phyloP scores from a whole-genome alignment of 2,113 vertebrate species.

The Silurus glanis region DNA sequence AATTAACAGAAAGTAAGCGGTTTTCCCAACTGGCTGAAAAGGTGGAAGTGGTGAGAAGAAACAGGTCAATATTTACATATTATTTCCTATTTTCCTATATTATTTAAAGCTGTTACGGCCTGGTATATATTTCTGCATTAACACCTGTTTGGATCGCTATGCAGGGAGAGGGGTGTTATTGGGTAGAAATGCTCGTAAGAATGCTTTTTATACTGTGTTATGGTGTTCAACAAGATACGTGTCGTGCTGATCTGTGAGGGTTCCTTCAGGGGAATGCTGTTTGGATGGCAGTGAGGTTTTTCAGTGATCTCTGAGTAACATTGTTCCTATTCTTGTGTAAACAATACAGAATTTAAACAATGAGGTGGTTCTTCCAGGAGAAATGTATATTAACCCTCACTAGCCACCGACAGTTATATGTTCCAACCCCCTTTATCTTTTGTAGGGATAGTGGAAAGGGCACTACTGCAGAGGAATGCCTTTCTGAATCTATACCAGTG shows the following conservation, averaged over 20 bases:
- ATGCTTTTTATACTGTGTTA: background rate
- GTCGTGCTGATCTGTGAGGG: background rate
- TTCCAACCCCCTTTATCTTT: background rate
- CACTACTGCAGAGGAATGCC: conserved; percentile 61
- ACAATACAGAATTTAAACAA: background rate
- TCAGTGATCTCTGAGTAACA: background rate
- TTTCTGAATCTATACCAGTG: conserved; percentile 68
- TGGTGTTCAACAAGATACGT: background rate
- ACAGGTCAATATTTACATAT: conserved; percentile 56
- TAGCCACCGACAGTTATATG: background rate
- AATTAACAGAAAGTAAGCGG: conserved; percentile 57
- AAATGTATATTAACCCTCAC: background rate
- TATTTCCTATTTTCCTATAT: background rate
- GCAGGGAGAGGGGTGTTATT: background rate
- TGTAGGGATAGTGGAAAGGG: conserved; percentile 55
- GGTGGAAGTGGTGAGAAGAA: conserved; percentile 64
- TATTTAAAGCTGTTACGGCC: background rate
- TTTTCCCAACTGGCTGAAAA: conserved; percentile 65
- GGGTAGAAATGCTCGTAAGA: background rate
- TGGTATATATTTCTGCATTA: background rate
- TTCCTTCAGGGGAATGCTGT: background rate
- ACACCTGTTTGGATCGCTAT: background rate
- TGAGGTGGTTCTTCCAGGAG: background rate
- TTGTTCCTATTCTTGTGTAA: background rate
- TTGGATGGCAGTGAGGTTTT: background rate